Conservation (phyloP, 2,113 vertebrate genomes). For the Carassius gibelio region DNA sequence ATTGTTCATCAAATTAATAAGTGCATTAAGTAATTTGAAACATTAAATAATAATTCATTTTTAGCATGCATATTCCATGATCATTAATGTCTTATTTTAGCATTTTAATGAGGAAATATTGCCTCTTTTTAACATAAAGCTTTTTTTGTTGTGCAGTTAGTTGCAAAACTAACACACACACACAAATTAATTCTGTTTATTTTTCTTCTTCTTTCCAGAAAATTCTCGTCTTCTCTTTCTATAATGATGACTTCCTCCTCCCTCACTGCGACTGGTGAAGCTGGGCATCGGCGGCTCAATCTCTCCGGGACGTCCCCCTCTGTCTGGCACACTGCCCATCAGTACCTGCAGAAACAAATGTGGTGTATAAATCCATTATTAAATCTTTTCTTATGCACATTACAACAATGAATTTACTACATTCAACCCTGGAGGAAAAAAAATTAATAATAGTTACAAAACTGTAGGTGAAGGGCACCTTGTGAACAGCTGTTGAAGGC, state of each 20-base stretch:
- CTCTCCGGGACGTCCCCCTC: slow-evolving; percentile 85
- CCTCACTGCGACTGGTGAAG: slow-evolving; percentile 75
- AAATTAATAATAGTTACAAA: background rate
- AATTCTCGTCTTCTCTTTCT: slow-evolving; percentile 43
- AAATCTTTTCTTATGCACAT: background rate
- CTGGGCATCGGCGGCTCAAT: slow-evolving; percentile 85
- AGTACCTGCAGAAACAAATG: slow-evolving; percentile 69
- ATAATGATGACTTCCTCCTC: slow-evolving; percentile 54
- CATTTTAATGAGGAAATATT: background rate
- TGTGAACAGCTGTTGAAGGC: slow-evolving; percentile 77
- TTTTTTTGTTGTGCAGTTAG: background rate
- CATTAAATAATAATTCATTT: background rate
- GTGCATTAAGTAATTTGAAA: background rate
- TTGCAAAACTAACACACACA: background rate
- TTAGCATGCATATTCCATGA: background rate
- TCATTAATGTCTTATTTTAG: background rate
- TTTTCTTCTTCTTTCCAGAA: slow-evolving; percentile 53
- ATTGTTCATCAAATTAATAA: background rate
- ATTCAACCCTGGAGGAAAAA: background rate
- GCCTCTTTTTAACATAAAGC: background rate
- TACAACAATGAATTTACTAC: background rate
- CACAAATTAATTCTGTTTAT: slow-evolving; percentile 29
- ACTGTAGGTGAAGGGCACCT: slow-evolving; percentile 68
- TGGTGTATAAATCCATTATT: background rate
- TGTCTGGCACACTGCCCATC: slow-evolving; percentile 85